Base-by-base conservation (phyloP, 2,888 invertebrate species). In the Drosophila atripex region DNA sequence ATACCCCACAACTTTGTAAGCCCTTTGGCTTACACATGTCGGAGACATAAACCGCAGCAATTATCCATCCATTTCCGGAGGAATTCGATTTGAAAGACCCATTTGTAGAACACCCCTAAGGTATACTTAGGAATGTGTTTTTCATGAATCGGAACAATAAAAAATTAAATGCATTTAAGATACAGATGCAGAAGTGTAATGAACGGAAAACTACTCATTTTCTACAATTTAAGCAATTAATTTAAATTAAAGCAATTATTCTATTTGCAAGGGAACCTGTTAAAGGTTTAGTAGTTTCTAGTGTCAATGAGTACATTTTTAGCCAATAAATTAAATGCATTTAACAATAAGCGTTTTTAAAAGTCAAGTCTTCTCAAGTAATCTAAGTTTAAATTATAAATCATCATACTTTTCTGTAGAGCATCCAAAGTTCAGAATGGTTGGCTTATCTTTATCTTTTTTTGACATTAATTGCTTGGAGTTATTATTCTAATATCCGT, bases 21-120 rank as follows among this genome's bases (percentile, higher is more conserved):
- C 64, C 45, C 45, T 65, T 38, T 30, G 64, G 66, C 66, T 64
- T 65, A 65, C 63, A 64, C 52, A 52, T 65, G 63, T 65, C 66
- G 35, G 28, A 52, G 9, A 35, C 16, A 46, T 64, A 45, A 51
- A 64, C n/a, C 43, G 21, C 28, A 43, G 65, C 35, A 63, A 51
- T 63, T 63, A 51, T 51, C 21, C 11, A n/a, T 21, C 25, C 21
- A 35, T 23, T 38, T 47, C 8, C 35, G 3, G 12, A 35, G 50
- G 35, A 14, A 39, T 16, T 16, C 12, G 5, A 9, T 12, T 43
- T 16, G 11, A 16, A 6, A 41, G n/a, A 9, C 45, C 25, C 14
- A 21, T 46, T 21, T 30, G 21, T 14, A 9, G 1, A 12, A 14
- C 18, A 45, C 21, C 18, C 57, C 21, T 12, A 46, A 21, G 18